Conservation (phyloP, 30 jellyfish, hydroid and myxozoan species). For the Pseudorhiza aurosa region DNA sequence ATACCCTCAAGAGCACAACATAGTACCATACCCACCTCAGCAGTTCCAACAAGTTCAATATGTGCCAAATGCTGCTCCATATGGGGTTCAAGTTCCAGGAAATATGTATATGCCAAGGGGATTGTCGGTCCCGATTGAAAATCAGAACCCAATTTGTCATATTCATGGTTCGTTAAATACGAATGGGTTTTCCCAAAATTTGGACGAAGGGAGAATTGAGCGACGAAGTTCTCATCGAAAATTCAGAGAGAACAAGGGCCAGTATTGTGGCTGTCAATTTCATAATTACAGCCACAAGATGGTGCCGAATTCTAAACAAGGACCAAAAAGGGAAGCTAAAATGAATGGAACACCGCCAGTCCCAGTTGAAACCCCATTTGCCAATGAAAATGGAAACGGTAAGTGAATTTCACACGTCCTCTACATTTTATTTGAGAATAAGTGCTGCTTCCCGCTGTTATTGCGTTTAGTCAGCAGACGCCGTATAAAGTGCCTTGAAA, state of each 20-base stretch:
- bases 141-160: slow-evolving; percentile 84
- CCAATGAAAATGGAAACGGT: slow-evolving; percentile 54
- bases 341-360: slow-evolving; percentile 54
- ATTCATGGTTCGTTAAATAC: slow-evolving; percentile 76
- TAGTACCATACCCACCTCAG: slow-evolving; percentile 67
- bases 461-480: too few relatives aligned
- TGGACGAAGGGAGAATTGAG: slow-evolving; percentile 71
- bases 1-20: slow-evolving; percentile 92
- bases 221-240: slow-evolving; percentile 80
- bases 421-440: not conserved
- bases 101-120: slow-evolving; percentile 67
- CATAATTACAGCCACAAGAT: slow-evolving; percentile 14
- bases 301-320: slow-evolving; percentile 1
- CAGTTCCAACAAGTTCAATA: slow-evolving; percentile 63
- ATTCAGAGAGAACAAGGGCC: slow-evolving; percentile 71
- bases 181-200: slow-evolving; percentile 31
- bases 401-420: not conserved
- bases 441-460: not conserved
- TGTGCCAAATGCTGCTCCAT: slow-evolving; percentile 50
- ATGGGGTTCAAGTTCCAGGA: slow-evolving; percentile 66
- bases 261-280: slow-evolving; percentile 39
- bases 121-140: slow-evolving; percentile 35
- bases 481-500: too few relatives aligned
- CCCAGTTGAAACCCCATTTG: not conserved
- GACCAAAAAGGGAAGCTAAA: slow-evolving; percentile 47